Percentiles rank a stretch among this genome's conserved stretches.
phyloP scores from a whole-genome alignment of 2,888 invertebrate genomes.

The Schizaphis graminum region DNA sequence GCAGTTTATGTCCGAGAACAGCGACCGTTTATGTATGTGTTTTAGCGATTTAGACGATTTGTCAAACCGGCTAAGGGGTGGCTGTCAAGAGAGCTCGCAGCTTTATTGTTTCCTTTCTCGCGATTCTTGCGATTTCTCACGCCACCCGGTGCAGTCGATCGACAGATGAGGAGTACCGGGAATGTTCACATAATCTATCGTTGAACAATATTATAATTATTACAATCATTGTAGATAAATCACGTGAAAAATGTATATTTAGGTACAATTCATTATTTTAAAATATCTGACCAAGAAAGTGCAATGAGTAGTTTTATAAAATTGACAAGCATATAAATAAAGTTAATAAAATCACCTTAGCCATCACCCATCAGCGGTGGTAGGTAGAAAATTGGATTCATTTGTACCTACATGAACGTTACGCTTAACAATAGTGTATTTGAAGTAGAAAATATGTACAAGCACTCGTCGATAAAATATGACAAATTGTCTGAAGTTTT shows the following conservation, averaged over 20 bases:
- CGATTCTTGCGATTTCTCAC: neutral
- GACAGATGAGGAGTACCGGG: neutral
- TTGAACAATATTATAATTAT: slow-evolving; percentile 8
- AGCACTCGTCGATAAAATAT: slow-evolving; percentile 28
- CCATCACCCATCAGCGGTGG: too few relatives aligned
- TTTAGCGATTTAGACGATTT: slow-evolving; percentile 17
- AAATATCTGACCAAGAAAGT: neutral
- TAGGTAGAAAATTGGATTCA: neutral
- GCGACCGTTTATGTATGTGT: neutral
- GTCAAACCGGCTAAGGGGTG: neutral
- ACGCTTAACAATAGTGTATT: neutral
- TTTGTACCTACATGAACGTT: slow-evolving; percentile 7
- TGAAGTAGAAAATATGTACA: neutral
- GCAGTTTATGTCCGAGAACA: neutral
- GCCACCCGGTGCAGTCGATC: neutral
- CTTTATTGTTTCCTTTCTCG: slow-evolving; percentile 29
- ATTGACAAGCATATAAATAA: neutral
- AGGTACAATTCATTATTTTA: neutral
- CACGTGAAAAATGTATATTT: neutral
- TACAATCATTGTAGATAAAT: slow-evolving; percentile 9
- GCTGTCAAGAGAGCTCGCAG: slow-evolving; percentile 1
- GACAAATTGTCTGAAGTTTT: neutral
- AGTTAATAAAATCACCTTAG: neutral
- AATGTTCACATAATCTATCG: slow-evolving; percentile 17
- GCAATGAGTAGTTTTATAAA: neutral